Percentiles rank a stretch among this genome's conserved stretches.
Conservation (phyloP, 1,140 invertebrate genomes). For the Drosophila ogumai region DNA sequence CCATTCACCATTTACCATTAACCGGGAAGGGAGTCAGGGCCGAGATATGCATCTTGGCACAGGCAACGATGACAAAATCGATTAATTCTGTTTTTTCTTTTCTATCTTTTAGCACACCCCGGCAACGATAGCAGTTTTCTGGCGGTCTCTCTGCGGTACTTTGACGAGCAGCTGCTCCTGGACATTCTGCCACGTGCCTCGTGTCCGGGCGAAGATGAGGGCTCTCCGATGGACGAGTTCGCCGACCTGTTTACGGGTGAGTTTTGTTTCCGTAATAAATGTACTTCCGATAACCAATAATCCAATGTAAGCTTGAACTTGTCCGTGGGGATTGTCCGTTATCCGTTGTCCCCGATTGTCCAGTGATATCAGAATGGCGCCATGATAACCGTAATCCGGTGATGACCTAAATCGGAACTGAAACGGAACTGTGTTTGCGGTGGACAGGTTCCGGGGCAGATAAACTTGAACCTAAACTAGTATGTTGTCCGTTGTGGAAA, state of each 20-base stretch:
- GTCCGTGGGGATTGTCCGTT: conserved; percentile 1
- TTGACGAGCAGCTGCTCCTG: conserved; percentile 64
- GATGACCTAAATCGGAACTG: background rate
- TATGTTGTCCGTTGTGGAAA: background rate
- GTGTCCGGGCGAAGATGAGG: conserved; percentile 64
- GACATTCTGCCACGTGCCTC: conserved; percentile 62
- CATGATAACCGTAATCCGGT: background rate
- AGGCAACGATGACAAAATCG: conserved; percentile 1
- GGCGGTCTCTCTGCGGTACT: conserved; percentile 56
- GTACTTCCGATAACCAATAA: background rate
- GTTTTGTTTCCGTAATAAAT: background rate
- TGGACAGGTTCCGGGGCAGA: background rate
- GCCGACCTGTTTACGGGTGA: conserved; percentile 76
- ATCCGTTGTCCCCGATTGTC: background rate
- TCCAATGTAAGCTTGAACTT: conserved; percentile 31
- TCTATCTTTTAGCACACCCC: conserved; percentile 26
- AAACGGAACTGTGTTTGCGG: background rate
- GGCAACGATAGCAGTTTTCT: conserved; percentile 63
- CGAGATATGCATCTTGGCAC: conserved; percentile 21
- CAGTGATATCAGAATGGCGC: background rate
- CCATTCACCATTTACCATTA: conserved; percentile 21
- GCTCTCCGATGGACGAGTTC: conserved; percentile 75
- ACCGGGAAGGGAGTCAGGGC: conserved; percentile 10
- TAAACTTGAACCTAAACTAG: background rate
- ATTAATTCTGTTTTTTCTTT: conserved; percentile 19